phyloP scores from a whole-genome alignment of 2,113 vertebrate species.

The Erinaceus europaeus region DNA sequence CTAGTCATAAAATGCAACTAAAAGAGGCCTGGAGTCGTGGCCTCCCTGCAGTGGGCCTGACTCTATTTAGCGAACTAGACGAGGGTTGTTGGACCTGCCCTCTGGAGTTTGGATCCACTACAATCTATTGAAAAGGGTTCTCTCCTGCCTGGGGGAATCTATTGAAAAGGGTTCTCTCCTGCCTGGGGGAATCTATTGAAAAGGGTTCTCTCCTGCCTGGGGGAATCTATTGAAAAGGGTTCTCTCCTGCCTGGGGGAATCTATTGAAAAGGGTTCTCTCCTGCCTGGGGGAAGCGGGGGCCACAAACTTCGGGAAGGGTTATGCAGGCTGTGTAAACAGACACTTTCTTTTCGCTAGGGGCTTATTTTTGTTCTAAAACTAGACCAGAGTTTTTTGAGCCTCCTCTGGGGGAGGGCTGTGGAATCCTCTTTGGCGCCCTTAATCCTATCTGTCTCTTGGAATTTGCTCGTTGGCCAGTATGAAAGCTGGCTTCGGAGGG shows the following conservation, averaged over 20 bases:
- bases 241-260: not conserved
- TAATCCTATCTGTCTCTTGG: constrained; percentile 64
- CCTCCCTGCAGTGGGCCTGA: not conserved
- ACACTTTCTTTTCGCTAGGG: constrained; percentile 26
- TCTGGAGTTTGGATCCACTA: not conserved
- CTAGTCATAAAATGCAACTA: constrained; percentile 54
- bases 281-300: too few relatives aligned
- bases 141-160: not conserved
- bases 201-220: too few relatives aligned
- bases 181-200: too few relatives aligned
- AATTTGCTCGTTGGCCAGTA: constrained; percentile 44
- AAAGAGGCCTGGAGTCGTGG: not conserved
- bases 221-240: not conserved
- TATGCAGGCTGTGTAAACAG: not conserved
- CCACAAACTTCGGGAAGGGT: not conserved
- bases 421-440: constrained; percentile 69
- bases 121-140: not conserved
- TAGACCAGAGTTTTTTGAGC: constrained; percentile 63
- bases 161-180: not conserved
- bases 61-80: constrained; percentile 12
- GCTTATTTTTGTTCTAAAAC: constrained; percentile 48
- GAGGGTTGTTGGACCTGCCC: not conserved
- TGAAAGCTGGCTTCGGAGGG: constrained; percentile 36
- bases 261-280: not conserved
- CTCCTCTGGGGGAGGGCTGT: constrained; percentile 35